These are phyloP conservation scores for Motacilla alba DNA, from an alignment of 2,113 vertebrate species.

Conservation along the genomic window DNA sequence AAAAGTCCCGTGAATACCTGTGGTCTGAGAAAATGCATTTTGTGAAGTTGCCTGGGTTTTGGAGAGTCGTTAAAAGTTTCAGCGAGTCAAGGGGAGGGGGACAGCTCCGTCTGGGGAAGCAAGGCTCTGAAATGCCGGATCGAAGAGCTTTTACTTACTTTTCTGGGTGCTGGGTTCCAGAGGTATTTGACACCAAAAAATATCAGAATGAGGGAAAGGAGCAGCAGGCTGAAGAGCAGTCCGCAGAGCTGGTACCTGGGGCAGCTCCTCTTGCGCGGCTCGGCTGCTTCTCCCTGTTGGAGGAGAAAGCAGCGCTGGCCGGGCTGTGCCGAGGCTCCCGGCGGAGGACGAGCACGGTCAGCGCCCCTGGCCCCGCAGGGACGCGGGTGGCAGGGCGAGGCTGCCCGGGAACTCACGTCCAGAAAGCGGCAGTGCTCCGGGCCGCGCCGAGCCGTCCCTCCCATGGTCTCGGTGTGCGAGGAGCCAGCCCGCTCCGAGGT, in stretches of 20 bases:
- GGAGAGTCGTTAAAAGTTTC: neutral
- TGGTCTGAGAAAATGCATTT: slow-evolving; percentile 1
- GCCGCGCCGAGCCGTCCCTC: slow-evolving; percentile 59
- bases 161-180: slow-evolving; percentile 69
- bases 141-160: slow-evolving; percentile 68
- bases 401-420: slow-evolving; percentile 63
- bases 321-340: neutral
- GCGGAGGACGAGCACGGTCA: too few species aligned
- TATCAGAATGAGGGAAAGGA: slow-evolving; percentile 65
- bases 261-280: slow-evolving; percentile 55
- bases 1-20: neutral
- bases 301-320: neutral
- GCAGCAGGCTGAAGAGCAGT: slow-evolving; percentile 57
- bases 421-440: slow-evolving; percentile 59
- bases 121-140: neutral
- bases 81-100: neutral
- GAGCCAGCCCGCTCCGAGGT: slow-evolving; percentile 62
- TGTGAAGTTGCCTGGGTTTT: neutral
- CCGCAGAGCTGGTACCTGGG: slow-evolving; percentile 69
- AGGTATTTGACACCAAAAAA: slow-evolving; percentile 71
- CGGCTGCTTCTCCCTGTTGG: slow-evolving; percentile 70
- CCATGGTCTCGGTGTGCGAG: slow-evolving; percentile 59
- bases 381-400: neutral
- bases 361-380: neutral
- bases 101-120: neutral